Base-by-base conservation (phyloP, 2,113 vertebrate genomes). In the Chaetura pelagica region DNA sequence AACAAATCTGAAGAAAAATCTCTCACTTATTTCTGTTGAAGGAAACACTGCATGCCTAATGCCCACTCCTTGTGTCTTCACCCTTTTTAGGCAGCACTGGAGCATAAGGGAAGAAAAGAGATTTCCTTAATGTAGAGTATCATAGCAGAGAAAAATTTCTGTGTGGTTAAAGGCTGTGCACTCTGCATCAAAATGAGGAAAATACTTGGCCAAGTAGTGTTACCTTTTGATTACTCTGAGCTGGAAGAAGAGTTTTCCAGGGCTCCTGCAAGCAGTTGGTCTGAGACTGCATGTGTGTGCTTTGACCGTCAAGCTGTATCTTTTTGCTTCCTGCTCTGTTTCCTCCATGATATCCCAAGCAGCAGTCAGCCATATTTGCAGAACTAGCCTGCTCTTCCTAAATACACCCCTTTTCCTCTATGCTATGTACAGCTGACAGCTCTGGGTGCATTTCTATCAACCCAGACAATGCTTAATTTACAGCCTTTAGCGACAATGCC, bases 401-500 rank as follows among this genome's bases (percentile, higher is more conserved):
- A 80, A 67, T 5, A 21, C 57, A 83, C 75, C 27, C 75, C 2
- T 0, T 76, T 64, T 76, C 18, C 44, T 20, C 42, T 76, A n/a
- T n/a, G 59, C 32, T 71, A 35, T 57, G 20, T 82, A 30, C 38
- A 69, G 72, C 51, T 84, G 64, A 69, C 44, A 61, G 64, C 57
- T 83, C 64, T 35, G 57, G 64, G 69, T 12, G 5, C 15, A 3
- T 72, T 84, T 71, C 61, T 88, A 2, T 81, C 64, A 48, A 17
- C 44, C 4, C 14, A 72, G 59, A 62, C 61, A 93, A 54, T 35
- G 66, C 54, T 81, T 89, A 42, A 87, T 87, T 93, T 84, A 88
- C 68, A 92, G 69, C 80, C 57, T 88, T 74, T 68, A 91, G 86
- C 73, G 80, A 51, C 79, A 74, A 51, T 81, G 88, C 51, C 86